Conservation (phyloP, 64 coral and sea anemone species). For the Dendrophyllia cribrosa region DNA sequence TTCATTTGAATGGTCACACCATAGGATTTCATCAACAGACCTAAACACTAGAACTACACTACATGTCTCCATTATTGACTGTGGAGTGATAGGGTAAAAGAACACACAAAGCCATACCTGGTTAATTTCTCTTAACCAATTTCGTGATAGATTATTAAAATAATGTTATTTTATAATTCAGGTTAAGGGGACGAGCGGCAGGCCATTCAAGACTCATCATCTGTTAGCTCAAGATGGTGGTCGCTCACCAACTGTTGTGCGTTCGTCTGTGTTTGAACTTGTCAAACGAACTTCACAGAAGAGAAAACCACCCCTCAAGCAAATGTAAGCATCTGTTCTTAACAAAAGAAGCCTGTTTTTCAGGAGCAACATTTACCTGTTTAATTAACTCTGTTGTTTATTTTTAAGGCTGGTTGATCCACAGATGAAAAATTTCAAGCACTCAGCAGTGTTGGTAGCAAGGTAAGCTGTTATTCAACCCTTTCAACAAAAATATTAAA, state of each 20-base stretch:
- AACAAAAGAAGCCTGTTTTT: background rate
- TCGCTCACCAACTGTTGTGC: constrained; percentile 84
- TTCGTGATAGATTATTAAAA: background rate
- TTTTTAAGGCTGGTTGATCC: constrained; percentile 82
- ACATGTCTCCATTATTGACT: too few relatives aligned
- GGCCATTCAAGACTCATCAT: constrained; percentile 82
- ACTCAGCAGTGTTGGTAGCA: constrained; percentile 61
- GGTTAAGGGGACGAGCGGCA: constrained; percentile 72
- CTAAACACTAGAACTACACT: too few relatives aligned
- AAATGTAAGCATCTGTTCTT: constrained; percentile 65
- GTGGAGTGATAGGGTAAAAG: too few relatives aligned
- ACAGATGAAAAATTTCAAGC: constrained; percentile 85
- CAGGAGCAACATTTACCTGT: too few relatives aligned
- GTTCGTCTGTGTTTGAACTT: constrained; percentile 93
- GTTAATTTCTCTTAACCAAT: too few relatives aligned
- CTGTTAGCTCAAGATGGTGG: constrained; percentile 82
- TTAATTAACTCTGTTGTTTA: background rate
- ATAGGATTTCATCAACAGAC: too few relatives aligned
- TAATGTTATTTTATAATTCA: background rate
- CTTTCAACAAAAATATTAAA: background rate
- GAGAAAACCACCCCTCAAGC: constrained; percentile 92
- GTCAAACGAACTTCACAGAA: constrained; percentile 93
- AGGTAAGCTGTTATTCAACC: constrained; percentile 46
- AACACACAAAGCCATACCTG: too few relatives aligned
- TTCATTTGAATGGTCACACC: too few relatives aligned